Evolutionary conservation across 1,140 invertebrate genomes (phyloP).

Genomic region (Papilio machaon): DNA sequence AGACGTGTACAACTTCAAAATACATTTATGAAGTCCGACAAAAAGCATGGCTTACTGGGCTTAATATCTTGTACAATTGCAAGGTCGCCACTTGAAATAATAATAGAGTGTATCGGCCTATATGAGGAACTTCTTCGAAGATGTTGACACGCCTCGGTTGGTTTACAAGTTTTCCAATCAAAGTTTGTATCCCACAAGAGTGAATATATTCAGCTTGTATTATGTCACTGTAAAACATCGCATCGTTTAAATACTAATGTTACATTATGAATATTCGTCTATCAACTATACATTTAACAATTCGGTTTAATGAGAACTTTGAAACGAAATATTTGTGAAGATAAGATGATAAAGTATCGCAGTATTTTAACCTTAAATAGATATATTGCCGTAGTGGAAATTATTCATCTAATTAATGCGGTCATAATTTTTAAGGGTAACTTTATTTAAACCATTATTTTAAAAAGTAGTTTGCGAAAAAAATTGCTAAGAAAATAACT

Average conservation of each 20-base stretch:
- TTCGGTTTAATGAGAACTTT: too few relatives aligned
- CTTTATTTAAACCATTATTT: too few relatives aligned
- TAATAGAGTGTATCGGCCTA: neutral
- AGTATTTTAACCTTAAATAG: too few relatives aligned
- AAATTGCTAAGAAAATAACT: too few relatives aligned
- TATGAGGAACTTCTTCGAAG: neutral
- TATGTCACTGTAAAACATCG: neutral
- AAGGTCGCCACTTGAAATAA: neutral
- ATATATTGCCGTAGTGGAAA: too few relatives aligned
- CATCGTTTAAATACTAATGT: neutral
- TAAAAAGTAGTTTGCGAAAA: too few relatives aligned
- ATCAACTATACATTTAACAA: too few relatives aligned
- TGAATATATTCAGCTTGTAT: neutral
- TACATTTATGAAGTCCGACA: neutral
- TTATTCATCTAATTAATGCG: too few relatives aligned
- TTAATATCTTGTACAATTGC: neutral
- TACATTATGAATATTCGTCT: neutral
- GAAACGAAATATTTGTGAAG: too few relatives aligned
- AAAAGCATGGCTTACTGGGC: neutral
- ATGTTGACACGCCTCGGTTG: neutral
- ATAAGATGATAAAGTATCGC: too few relatives aligned
- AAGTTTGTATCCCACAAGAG: neutral
- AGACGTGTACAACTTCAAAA: neutral
- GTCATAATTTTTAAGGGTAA: too few relatives aligned
- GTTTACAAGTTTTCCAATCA: conserved; percentile 21